Conservation (phyloP, 2,113 vertebrate species). For the Rynchops niger region DNA sequence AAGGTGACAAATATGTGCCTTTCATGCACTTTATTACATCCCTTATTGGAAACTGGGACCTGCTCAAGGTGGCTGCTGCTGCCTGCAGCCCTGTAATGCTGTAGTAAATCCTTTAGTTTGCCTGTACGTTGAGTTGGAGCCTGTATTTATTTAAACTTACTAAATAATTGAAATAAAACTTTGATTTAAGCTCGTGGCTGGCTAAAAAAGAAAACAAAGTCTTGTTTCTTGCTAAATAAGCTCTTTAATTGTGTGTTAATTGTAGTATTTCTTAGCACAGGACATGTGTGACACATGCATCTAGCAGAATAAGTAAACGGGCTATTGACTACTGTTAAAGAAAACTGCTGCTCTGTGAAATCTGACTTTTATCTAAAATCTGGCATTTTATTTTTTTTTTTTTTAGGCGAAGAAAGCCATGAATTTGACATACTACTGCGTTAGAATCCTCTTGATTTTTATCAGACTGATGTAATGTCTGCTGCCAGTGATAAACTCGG, state of each 20-base stretch:
- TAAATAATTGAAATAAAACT: neutral
- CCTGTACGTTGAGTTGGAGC: too few relatives aligned
- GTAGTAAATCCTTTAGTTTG: neutral
- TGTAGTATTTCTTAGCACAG: neutral
- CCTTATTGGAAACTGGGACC: neutral
- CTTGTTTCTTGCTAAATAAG: neutral
- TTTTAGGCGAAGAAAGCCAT: slow-evolving; percentile 89
- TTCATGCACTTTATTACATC: neutral
- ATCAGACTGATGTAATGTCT: neutral
- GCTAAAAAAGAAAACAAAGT: neutral
- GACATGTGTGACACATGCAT: fast-evolving
- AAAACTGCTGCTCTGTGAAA: neutral
- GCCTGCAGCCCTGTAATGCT: neutral
- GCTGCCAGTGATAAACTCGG: neutral
- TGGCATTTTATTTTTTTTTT: neutral
- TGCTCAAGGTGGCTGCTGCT: neutral
- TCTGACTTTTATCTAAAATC: neutral
- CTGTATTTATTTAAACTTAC: neutral
- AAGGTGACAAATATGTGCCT: neutral
- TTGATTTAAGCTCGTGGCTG: fast-evolving
- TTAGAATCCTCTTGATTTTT: neutral
- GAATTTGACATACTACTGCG: neutral
- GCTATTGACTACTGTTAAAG: neutral
- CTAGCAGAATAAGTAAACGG: neutral
- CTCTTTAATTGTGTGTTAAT: neutral